phyloP scores from a whole-genome alignment of 2,113 vertebrate genomes.

The Heliornis fulica region DNA sequence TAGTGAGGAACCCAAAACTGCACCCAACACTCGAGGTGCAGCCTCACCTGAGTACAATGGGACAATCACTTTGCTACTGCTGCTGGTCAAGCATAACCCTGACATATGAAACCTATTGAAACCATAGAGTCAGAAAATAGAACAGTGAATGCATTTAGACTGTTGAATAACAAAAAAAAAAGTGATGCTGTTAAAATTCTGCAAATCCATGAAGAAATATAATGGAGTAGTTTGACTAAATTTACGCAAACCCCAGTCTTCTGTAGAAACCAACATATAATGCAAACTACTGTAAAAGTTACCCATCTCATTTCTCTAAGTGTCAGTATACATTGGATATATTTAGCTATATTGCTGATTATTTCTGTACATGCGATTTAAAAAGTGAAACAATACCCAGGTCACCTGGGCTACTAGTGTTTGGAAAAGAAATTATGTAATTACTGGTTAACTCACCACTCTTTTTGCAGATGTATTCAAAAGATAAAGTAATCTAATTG shows the following conservation, averaged over 20 bases:
- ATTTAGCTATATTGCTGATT: neutral
- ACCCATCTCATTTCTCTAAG: neutral
- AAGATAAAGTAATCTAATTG: neutral
- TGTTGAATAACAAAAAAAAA: conserved; percentile 31
- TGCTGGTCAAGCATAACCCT: too few species aligned
- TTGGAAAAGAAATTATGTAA: neutral
- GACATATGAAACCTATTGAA: conserved; percentile 36
- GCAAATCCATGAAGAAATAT: conserved; percentile 34
- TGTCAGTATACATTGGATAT: neutral
- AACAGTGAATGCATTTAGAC: neutral
- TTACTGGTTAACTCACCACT: neutral
- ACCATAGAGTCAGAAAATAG: neutral
- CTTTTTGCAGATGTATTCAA: neutral
- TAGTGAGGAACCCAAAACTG: too few species aligned
- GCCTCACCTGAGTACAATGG: too few species aligned
- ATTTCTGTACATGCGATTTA: neutral
- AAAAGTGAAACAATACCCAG: neutral
- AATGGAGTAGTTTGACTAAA: neutral
- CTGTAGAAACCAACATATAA: conserved; percentile 5
- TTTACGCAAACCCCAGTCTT: neutral
- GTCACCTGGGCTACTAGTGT: neutral
- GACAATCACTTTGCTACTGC: too few species aligned
- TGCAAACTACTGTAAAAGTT: neutral
- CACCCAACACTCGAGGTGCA: too few species aligned
- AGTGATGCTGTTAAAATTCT: conserved; percentile 24